A percentile compares a stretch with the other conserved stretches of the same genome.
Evolutionary conservation across 2,797 vertebrate species (phyloP).

Genomic region (Mus caroli): DNA sequence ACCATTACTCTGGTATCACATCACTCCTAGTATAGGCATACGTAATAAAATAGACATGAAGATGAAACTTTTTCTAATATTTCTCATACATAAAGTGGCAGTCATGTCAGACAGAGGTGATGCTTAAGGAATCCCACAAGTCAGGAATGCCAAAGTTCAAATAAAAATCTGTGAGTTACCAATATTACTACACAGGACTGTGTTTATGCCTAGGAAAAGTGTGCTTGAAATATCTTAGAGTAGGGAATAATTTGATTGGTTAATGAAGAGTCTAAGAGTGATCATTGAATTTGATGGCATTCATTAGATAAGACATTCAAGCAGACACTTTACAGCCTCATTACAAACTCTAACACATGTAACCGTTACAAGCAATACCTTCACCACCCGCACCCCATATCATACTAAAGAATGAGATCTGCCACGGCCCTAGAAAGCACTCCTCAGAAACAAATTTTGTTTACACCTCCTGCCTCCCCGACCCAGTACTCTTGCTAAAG

Average conservation of each 20-base stretch:
- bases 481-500: conserved; percentile 63
- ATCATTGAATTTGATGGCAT: conserved; percentile 80
- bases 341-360: conserved; percentile 61
- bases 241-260: conserved; percentile 72
- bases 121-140: conserved; percentile 2
- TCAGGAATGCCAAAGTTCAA: background rate
- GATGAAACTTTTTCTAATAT: background rate
- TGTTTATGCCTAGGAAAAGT: conserved; percentile 67
- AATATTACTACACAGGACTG: conserved; percentile 60
- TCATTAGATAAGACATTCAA: conserved; percentile 79
- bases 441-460: background rate
- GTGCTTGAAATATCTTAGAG: conserved; percentile 66
- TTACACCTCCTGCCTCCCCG: background rate
- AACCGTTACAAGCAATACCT: conserved; percentile 48
- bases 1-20: background rate
- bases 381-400: background rate
- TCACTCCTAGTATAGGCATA: background rate
- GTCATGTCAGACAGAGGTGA: background rate
- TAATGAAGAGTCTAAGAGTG: conserved; percentile 71
- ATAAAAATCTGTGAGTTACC: conserved; percentile 22
- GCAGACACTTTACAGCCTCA: conserved; percentile 73
- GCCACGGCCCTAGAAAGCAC: background rate
- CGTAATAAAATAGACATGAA: background rate
- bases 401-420: conserved; percentile 36
- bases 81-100: background rate